Percentiles rank a stretch among this genome's conserved stretches.
Conservation (phyloP, 2,797 vertebrate species). For the Hapalemur alaotrensis region DNA sequence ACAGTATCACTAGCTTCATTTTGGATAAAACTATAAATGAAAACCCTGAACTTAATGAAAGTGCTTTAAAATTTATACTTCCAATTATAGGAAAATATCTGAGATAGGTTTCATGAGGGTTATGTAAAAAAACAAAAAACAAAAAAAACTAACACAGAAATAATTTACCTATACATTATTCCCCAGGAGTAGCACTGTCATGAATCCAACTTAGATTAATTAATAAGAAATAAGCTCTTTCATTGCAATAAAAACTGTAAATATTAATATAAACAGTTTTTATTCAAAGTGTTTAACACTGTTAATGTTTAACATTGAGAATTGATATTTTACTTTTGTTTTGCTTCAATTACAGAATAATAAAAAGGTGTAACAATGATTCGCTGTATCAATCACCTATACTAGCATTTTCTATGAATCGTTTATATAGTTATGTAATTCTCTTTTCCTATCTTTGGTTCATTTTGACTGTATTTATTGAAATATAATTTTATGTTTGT, state of each 20-base stretch:
- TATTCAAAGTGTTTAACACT: neutral
- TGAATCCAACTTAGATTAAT: neutral
- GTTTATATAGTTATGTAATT: neutral
- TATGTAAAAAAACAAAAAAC: neutral
- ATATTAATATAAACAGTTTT: neutral
- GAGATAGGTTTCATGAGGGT: too few relatives aligned
- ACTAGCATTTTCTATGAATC: neutral
- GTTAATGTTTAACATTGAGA: neutral
- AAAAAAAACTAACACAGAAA: neutral
- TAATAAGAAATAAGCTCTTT: neutral
- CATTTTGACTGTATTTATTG: neutral
- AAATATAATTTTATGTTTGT: neutral
- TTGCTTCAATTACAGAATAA: neutral
- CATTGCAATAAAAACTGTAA: neutral
- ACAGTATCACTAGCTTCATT: neutral
- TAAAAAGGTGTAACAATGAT: neutral
- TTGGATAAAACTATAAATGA: neutral
- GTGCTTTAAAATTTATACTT: neutral
- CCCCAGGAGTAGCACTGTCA: neutral
- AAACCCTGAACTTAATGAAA: neutral
- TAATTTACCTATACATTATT: neutral
- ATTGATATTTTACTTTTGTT: neutral
- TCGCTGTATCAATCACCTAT: neutral
- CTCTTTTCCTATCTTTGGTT: neutral
- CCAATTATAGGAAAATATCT: neutral